Evolutionary conservation across 1,140 invertebrate species (phyloP).

Genomic region (Cotesia typhae): DNA sequence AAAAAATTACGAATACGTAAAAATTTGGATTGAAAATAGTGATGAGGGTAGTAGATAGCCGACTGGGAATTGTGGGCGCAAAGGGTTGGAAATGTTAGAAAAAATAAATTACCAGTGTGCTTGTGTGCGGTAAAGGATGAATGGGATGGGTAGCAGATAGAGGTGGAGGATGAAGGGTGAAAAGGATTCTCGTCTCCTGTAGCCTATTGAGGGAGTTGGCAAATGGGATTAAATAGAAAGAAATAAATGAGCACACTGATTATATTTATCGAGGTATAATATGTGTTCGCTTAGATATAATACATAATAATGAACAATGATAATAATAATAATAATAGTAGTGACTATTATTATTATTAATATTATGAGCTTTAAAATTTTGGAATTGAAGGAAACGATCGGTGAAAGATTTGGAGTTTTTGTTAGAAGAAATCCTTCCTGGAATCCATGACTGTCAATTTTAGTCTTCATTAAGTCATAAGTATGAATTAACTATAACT

Average conservation of each 20-base stretch:
- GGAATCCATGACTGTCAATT: no score
- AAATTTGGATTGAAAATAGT: no score
- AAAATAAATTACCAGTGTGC: background rate
- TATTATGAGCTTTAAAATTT: background rate
- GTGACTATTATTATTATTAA: background rate
- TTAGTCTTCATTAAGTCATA: no score
- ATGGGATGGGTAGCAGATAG: background rate
- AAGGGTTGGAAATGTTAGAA: no score
- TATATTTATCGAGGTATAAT: slow-evolving; percentile 57
- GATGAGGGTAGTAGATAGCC: no score
- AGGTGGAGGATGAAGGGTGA: no score
- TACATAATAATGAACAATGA: slow-evolving; percentile 46
- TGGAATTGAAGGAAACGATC: background rate
- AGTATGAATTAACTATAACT: no score
- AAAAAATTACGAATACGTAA: no score
- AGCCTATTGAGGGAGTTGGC: slow-evolving; percentile 25
- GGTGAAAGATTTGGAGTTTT: background rate
- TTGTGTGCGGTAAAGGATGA: background rate
- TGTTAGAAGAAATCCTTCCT: no score
- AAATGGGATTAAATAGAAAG: slow-evolving; percentile 34
- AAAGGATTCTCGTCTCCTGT: background rate
- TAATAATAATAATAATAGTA: slow-evolving; percentile 6
- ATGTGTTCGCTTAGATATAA: slow-evolving; percentile 61
- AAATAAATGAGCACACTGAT: slow-evolving; percentile 43
- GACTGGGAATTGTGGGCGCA: no score